Evolutionary conservation across 1,140 invertebrate species (phyloP).

Genomic region (Drosophila baimaii): DNA sequence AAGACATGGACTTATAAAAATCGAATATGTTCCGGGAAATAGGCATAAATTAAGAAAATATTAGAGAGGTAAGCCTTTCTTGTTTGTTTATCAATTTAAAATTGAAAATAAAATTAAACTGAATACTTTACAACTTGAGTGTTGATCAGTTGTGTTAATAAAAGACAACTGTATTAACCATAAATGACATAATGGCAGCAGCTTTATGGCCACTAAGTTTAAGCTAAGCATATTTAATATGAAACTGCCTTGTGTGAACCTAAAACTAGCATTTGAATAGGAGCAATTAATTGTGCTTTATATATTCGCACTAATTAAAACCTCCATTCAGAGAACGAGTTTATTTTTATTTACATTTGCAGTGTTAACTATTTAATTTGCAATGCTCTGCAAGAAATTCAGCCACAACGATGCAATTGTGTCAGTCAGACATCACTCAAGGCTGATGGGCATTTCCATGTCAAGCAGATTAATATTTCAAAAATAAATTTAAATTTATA

Average conservation of each 20-base stretch:
- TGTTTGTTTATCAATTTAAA: not conserved
- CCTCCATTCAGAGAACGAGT: constrained; percentile 1
- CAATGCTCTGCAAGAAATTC: not conserved
- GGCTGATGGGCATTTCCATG: not conserved
- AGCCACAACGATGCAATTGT: not conserved
- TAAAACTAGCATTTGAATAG: not conserved
- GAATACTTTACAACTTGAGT: not conserved
- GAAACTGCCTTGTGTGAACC: not conserved
- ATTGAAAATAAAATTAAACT: not conserved
- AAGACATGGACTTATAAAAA: not conserved
- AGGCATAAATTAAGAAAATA: not conserved
- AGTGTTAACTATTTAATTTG: not conserved
- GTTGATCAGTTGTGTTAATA: not conserved
- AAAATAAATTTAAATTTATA: no score
- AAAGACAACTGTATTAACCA: not conserved
- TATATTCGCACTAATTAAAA: constrained; percentile 10
- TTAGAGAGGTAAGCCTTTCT: rapidly evolving
- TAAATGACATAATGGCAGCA: not conserved
- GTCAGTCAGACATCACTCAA: no score
- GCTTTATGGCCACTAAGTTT: not conserved
- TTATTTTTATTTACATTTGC: constrained; percentile 5
- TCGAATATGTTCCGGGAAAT: not conserved
- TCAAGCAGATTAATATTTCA: no score
- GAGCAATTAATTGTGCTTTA: not conserved
- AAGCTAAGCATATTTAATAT: not conserved